Base-by-base conservation (phyloP, 1,140 invertebrate species). In the Drosophila nannoptera region DNA sequence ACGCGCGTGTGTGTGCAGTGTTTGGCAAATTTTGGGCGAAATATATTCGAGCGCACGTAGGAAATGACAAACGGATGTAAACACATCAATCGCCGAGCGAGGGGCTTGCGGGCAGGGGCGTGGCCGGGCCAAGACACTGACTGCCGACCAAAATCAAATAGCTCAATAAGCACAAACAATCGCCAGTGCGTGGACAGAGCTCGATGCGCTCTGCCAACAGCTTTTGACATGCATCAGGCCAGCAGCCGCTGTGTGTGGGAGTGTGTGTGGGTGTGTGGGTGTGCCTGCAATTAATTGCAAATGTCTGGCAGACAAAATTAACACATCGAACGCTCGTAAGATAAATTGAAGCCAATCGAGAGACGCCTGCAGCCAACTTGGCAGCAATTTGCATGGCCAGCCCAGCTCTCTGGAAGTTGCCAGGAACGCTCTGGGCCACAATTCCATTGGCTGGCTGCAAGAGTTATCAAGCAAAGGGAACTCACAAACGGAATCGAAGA, bases 41-140 rank as follows among this genome's bases (percentile, higher is more conserved):
- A 80, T 78, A 71, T 84, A 77, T 84, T 77, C 69, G 65, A 64
- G 80, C 76, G 65, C 80, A 84, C 81, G 80, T 86, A 75, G 76
- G 70, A 84, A 86, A 84, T 84, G 86, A 76, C 81, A 80, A 86
- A 77, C 81, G 81, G 81, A 84, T 83, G 81, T 80, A 86, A 86
- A 84, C 77, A 75, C 81, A 84, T 84, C 74, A 77, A 81, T 80
- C 65, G 22, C 52, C 52, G 73, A 76, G 70, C 76, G 75, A 64
- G 66, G 76, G 69, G 69, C 65, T 54, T 61, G 36, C 22, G 69
- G 52, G 36, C 38, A 31, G 1, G 36, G 35, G 50, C 48, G 62
- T 62, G 48, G 48, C 49, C 42, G 7, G 7, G 12, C 33, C 8
- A 40, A 36, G 36, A 12, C 32, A 22, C n/a, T 40, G 46, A 38